These are phyloP conservation scores for Triplophysa siluroides DNA, from an alignment of 2,113 vertebrate species.

Conservation along the genomic window DNA sequence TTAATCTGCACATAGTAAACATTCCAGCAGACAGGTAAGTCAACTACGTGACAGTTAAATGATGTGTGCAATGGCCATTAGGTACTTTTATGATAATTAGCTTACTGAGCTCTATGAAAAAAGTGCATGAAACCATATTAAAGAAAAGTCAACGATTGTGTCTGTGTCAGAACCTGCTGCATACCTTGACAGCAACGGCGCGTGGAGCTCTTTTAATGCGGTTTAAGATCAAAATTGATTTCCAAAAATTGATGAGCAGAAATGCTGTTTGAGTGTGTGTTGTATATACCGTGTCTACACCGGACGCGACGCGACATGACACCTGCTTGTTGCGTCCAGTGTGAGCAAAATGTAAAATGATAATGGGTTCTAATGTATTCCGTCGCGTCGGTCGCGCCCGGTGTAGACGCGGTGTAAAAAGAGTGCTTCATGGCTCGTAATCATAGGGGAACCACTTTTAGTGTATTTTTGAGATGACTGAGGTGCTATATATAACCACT, in stretches of 20 bases:
- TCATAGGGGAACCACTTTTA: too few species aligned
- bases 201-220: neutral
- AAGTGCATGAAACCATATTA: neutral
- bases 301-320: too few species aligned
- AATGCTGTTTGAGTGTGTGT: neutral
- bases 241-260: neutral
- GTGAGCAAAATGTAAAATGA: too few species aligned
- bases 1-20: neutral
- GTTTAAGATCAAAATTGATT: neutral
- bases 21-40: conserved; percentile 25
- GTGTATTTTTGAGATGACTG: too few species aligned
- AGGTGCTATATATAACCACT: too few species aligned
- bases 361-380: too few species aligned
- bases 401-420: too few species aligned
- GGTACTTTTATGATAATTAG: neutral
- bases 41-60: neutral
- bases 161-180: neutral
- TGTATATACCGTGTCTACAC: too few species aligned
- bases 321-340: too few species aligned
- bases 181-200: neutral
- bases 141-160: neutral
- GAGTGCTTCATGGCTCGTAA: too few species aligned
- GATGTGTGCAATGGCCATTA: neutral
- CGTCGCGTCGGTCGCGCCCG: too few species aligned
- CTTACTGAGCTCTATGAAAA: neutral